Base-by-base conservation (phyloP, 2,113 vertebrate species). In the Sorex fumeus region DNA sequence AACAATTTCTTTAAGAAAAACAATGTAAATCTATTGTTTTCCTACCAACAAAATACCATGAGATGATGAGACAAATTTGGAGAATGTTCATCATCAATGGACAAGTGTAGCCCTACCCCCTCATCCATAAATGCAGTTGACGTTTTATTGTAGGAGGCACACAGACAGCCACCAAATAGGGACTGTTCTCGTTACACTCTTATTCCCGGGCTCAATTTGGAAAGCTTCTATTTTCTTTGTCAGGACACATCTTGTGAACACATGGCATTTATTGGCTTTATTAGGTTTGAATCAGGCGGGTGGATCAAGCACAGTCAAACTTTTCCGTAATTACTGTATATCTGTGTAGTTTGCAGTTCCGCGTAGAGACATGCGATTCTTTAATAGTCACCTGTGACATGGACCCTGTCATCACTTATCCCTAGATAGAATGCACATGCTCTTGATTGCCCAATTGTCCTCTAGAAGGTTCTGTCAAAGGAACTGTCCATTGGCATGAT, bases 31-130 rank as follows among this genome's bases (percentile, higher is more conserved):
- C 2, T 30, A 16, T 77, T 45, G 34, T 72, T 71, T 76, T 50
- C 30, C 57, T 18, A 87, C n/a, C 7, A 76, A 15, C 19, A 76
- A 84, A 71, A 5, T 53, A 28, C 21, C 32, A 64, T 5, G n/a
- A 0, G 2, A 23, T 69, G 36, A 71, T 64, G 45, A 64, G 19
- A 2, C 40, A 95, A 50, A 27, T 50, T 77, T 83, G 27, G 62
- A 91, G 86, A 93, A 85, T 57, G 6, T 72, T 67, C 87, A 87
- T 10, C 28, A 89, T 27, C 40, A 84, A 60, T 83, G 47, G 53
- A 47, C 32, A 84, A 28, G 70, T 34, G 60, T 67, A 74, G 87
- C 6, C 34, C 64, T 16, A 40, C 12, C 50, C 88, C 70, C 32
- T 82, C 21, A 91, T 40, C n/a, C 12, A 53, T 74, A 84, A 88